phyloP scores from a whole-genome alignment of 2,113 vertebrate genomes.

The Phodopus roborovskii region DNA sequence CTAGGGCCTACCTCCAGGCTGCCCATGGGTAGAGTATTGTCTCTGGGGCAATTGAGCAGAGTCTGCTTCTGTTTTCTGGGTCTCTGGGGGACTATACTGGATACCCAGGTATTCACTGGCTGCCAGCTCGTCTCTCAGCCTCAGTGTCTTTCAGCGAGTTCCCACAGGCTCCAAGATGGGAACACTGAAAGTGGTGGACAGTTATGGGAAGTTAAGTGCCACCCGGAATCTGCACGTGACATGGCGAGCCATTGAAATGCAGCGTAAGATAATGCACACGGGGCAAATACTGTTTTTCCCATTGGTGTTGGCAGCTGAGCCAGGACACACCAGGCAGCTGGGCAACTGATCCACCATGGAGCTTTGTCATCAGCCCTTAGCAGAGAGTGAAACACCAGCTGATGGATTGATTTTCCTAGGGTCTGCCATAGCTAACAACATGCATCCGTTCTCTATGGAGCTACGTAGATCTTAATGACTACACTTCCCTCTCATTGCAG shows the following conservation, averaged over 20 bases:
- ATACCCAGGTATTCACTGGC: not conserved
- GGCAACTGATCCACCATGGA: not conserved
- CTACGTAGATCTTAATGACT: not conserved
- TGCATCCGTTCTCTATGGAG: not conserved
- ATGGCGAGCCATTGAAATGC: slow-evolving; percentile 12
- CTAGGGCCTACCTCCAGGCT: slow-evolving; percentile 31
- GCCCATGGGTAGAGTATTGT: slow-evolving; percentile 48
- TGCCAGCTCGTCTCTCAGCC: not conserved
- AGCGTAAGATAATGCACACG: slow-evolving; percentile 28
- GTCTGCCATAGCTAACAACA: not conserved
- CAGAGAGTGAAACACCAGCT: not conserved
- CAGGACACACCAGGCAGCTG: not conserved
- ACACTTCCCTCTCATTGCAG: not conserved
- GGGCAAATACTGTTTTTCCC: not conserved
- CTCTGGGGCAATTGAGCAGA: slow-evolving; percentile 6
- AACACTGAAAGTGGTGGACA: not conserved
- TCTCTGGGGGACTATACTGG: not conserved
- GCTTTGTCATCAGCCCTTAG: not conserved
- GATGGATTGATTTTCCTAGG: not conserved
- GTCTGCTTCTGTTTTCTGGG: not conserved
- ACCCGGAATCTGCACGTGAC: slow-evolving; percentile 20
- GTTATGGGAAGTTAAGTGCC: slow-evolving; percentile 1
- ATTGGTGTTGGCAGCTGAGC: not conserved
- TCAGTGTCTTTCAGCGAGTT: not conserved
- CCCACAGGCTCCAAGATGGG: not conserved